Base-by-base conservation (phyloP, 2,113 vertebrate genomes). In the Chaenogobius annularis region DNA sequence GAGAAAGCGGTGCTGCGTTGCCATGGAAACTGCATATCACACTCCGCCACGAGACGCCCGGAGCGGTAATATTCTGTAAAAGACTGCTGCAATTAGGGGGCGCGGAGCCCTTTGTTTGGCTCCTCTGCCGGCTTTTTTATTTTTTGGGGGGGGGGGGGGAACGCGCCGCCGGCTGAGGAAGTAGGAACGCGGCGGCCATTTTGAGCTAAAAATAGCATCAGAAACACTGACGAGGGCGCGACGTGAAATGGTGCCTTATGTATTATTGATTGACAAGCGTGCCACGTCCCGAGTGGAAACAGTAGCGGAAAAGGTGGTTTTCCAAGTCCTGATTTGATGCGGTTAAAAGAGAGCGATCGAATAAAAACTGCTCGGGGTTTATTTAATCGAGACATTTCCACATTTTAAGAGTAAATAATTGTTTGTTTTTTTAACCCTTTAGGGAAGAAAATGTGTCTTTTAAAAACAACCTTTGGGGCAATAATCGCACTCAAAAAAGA, bases 1-100 rank as follows among this genome's bases (percentile, higher is more conserved):
- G 73, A 54, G 73, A 10, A 69, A 13, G 68, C 79, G 66, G 73
- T 62, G 69, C 46, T 2, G 40, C 19, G 87, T 91, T 89, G 69
- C 84, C 85, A 85, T 85, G 83, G 87, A 75, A 87, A 89, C 87
- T 78, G 81, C 73, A 91, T 82, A 88, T 84, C 83, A 77, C 73
- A 79, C 73, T 75, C 72, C n/a, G 63, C 77, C 66, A 48, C 13
- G 23, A 4, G 4, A 17, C 14, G 26, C 14, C 15, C 31, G 3
- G n/a, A n/a, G 26, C 22, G 5, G 12, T 58, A 58, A 58, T 12
- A 26, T 23, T 31, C 55, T 17, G 58, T 17, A 61, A n/a, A n/a
- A 17, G 58, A 61, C 26, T 5, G 86, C 82, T 86, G 76, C 86
- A 80, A 87, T 90, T 85, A 87, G 61, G 65, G 20, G 11, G 10